Evolutionary conservation across 2,797 vertebrate genomes (phyloP).

Genomic region (Brotogeris chrysoptera): DNA sequence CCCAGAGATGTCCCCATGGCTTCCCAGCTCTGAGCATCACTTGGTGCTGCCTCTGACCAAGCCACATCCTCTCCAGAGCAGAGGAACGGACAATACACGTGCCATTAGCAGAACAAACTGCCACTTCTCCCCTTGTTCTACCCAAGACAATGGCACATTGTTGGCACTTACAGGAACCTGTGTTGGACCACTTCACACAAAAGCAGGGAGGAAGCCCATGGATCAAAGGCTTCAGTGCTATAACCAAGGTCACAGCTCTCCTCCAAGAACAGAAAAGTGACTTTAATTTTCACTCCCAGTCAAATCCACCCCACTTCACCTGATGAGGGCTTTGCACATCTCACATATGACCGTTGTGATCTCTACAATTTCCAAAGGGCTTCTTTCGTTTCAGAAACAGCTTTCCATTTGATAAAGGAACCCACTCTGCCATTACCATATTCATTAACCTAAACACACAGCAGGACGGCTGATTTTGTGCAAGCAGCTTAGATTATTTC

Average conservation of each 20-base stretch:
- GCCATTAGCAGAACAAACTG: background rate
- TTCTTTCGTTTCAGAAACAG: background rate
- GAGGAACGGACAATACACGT: rapidly evolving
- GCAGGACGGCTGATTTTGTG: background rate
- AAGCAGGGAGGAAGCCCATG: background rate
- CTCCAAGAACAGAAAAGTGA: background rate
- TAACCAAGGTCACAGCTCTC: background rate
- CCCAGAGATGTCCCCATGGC: background rate
- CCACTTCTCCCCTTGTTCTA: background rate
- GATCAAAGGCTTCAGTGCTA: background rate
- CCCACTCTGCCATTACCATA: background rate
- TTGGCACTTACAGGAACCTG: background rate
- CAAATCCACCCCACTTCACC: background rate
- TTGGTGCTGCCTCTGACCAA: background rate
- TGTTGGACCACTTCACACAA: background rate
- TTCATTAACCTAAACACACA: background rate
- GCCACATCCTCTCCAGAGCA: background rate
- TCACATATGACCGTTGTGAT: background rate
- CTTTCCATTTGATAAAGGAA: background rate
- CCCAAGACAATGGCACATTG: background rate
- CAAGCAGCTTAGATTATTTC: background rate
- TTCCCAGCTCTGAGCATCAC: background rate
- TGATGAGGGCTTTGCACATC: background rate
- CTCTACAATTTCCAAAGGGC: background rate
- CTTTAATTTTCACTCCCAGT: background rate